Evolutionary conservation across 2,888 invertebrate species (phyloP).

Genomic region (Monochamus alternatus): DNA sequence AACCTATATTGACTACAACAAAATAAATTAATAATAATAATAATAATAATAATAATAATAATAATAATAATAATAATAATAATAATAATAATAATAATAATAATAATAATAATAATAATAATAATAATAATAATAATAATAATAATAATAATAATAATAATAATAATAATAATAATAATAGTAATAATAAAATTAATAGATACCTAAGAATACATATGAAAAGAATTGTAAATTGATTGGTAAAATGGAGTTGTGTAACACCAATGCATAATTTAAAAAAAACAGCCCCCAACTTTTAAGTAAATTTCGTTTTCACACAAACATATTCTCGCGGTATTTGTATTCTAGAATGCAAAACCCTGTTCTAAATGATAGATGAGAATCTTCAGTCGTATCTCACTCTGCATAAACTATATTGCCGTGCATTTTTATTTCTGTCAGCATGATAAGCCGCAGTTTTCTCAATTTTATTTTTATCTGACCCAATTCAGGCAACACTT

Average conservation of each 20-base stretch:
- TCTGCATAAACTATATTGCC: slow-evolving; percentile 54
- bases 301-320: slow-evolving; percentile 27
- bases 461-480: slow-evolving; percentile 12
- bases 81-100: too few species aligned
- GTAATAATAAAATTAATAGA: too few species aligned
- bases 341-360: slow-evolving; percentile 42
- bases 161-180: too few species aligned
- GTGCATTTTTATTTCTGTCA: slow-evolving; percentile 62
- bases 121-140: too few species aligned
- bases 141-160: too few species aligned
- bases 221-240: too few species aligned
- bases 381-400: slow-evolving; percentile 58
- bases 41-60: too few species aligned
- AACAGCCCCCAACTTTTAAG: neutral
- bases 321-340: slow-evolving; percentile 32
- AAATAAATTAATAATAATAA: too few species aligned
- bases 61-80: too few species aligned
- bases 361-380: slow-evolving; percentile 58
- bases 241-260: slow-evolving; percentile 8
- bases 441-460: slow-evolving; percentile 52
- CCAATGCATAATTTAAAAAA: slow-evolving; percentile 4
- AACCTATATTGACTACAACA: too few species aligned
- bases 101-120: too few species aligned
- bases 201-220: too few species aligned
- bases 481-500: neutral